Conservation (phyloP, 2,113 vertebrate genomes). For the Mesocricetus auratus region DNA sequence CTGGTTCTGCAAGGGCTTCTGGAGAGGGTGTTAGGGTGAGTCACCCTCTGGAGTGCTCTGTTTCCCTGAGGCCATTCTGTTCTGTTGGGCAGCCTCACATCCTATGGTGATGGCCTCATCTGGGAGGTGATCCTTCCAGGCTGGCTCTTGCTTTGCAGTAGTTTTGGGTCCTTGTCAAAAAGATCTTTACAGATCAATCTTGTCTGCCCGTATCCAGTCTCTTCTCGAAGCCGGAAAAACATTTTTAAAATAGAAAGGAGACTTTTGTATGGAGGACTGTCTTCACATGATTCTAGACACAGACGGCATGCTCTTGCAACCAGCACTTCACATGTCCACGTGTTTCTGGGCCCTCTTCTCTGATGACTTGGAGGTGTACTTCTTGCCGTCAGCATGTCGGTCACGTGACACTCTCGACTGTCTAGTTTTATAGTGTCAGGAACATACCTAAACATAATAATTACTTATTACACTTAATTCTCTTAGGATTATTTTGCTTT, state of each 20-base stretch:
- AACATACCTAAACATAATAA: no score
- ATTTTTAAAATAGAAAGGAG: neutral
- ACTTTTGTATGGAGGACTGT: neutral
- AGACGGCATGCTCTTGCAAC: neutral
- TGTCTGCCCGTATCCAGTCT: neutral
- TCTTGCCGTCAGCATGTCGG: neutral
- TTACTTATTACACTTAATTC: neutral
- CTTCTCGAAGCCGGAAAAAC: neutral
- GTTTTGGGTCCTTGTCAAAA: neutral
- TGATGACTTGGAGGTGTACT: neutral
- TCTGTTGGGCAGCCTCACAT: neutral
- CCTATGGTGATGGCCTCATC: neutral
- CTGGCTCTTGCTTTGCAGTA: neutral
- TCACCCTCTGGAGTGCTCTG: no score
- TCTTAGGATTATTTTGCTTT: conserved; percentile 27
- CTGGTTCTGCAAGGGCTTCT: neutral
- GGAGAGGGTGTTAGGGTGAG: neutral
- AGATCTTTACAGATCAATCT: neutral
- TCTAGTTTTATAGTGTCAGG: conserved; percentile 9
- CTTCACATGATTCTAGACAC: neutral
- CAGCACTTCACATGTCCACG: neutral
- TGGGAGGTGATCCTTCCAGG: neutral
- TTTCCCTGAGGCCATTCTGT: neutral
- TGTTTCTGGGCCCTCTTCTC: neutral
- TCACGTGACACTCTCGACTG: neutral